Evolutionary conservation across 2,113 vertebrate species (phyloP).

Genomic region (Mionectes macconnelli): DNA sequence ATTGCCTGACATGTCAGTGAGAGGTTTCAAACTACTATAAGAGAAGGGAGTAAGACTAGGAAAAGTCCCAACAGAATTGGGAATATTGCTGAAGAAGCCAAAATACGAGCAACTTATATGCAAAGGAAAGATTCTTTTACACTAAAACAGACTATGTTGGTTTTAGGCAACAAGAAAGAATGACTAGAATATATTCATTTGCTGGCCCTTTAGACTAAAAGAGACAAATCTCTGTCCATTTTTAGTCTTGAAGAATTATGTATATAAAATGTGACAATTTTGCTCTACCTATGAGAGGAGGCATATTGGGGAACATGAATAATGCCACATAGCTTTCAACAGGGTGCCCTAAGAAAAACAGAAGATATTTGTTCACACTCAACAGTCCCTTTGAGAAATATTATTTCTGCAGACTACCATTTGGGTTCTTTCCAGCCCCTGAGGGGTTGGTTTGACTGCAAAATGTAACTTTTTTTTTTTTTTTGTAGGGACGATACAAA

Average conservation of each 20-base stretch:
- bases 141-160: neutral
- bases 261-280: neutral
- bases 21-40: neutral
- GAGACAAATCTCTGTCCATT: neutral
- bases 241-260: neutral
- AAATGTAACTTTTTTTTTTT: slow-evolving; percentile 20
- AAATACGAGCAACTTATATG: neutral
- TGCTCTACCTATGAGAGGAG: neutral
- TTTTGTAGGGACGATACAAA: neutral
- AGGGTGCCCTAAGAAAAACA: slow-evolving; percentile 42
- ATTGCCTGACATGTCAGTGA: neutral
- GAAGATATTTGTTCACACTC: slow-evolving; percentile 56
- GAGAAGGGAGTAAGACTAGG: neutral
- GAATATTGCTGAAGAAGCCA: neutral
- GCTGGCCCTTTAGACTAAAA: neutral
- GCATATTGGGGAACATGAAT: neutral
- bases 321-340: slow-evolving; percentile 52
- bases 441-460: slow-evolving; percentile 13
- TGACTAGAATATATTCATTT: neutral
- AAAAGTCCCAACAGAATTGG: neutral
- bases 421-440: slow-evolving; percentile 49
- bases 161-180: neutral
- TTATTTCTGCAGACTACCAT: slow-evolving; percentile 34
- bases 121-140: neutral
- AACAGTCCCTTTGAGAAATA: slow-evolving; percentile 48